Conservation (phyloP, 2,888 invertebrate species). For the Cheilosia soror region DNA sequence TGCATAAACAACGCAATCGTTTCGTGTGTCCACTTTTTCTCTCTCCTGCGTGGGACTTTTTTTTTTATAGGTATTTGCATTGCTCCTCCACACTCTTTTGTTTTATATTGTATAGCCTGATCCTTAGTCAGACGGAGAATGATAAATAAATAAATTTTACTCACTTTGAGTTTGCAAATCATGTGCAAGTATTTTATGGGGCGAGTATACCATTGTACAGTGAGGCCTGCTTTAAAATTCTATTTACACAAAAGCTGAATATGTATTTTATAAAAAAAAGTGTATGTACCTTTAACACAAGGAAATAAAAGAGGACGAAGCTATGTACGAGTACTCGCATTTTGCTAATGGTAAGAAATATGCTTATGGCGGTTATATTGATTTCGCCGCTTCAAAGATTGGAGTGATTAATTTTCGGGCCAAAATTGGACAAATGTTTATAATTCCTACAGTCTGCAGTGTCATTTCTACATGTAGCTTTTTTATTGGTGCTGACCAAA, state of each 20-base stretch:
- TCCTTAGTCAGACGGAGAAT: constrained; percentile 57
- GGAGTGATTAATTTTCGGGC: no score
- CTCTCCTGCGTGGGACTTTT: constrained; percentile 1
- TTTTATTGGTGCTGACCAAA: no score
- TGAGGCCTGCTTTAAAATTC: constrained; percentile 52
- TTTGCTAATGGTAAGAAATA: no score
- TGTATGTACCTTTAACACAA: no score
- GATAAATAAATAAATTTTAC: constrained; percentile 70
- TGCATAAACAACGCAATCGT: constrained; percentile 64
- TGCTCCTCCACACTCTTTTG: constrained; percentile 17
- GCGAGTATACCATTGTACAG: background rate
- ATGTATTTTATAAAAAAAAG: no score
- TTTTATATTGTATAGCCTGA: constrained; percentile 59
- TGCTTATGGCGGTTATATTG: no score
- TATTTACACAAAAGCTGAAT: constrained; percentile 11
- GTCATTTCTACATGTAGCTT: no score
- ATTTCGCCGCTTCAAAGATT: no score
- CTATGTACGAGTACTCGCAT: no score
- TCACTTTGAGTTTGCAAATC: constrained; percentile 34
- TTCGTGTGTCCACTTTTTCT: constrained; percentile 15
- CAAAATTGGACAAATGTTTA: no score
- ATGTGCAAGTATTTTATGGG: constrained; percentile 1
- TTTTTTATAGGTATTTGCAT: background rate
- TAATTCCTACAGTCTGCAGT: no score
- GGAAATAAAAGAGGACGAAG: no score